Base-by-base conservation (phyloP, 2,888 invertebrate genomes). In the Aphodius sticticus region DNA sequence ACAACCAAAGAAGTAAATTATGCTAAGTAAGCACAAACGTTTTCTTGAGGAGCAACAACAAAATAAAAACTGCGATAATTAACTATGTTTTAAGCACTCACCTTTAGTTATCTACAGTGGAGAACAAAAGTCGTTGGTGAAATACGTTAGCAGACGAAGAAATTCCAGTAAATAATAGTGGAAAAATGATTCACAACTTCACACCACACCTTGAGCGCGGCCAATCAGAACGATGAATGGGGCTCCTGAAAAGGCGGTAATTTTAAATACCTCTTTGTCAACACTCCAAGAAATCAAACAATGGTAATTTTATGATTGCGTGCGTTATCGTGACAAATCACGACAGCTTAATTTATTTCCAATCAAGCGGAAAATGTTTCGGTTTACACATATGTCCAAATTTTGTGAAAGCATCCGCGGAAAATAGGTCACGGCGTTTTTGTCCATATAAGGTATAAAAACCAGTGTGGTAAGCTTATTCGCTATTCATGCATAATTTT, bases 171-270 rank as follows among this genome's bases (percentile, higher is more conserved):
- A 76, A 69, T 76, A 74, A 74, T 35, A 74, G 36, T 35, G 74
- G 74, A 16, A 15, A 26, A 76, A 53, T 76, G 76, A 76, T 38
- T 76, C 76, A 76, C 37, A 37, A 37, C 38, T 53, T 69, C 76
- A 80, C 80, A 80, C 80, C 80, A 80, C 80, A 80, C 80, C 80
- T 80, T 70, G 76, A 76, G 74, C 70, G 6, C n/a, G 16, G 76
- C 80, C 80, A 80, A 80, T 80, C 70, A 78, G 71, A 77, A 78
- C 75, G 35, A 37, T 38, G 77, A 78, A 76, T 53, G 71, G 38
- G 26, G 15, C 4, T 6, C 69, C 7, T n/a, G 14, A 14, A 15
- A 16, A 26, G 12, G 77, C 75, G 77, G 76, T 70, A 76, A 76
- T 74, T 80, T 80, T 78, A 69, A 79, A 77, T 35, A 53, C 16